Percentiles rank a stretch among this genome's conserved stretches.
Evolutionary conservation across 2,113 vertebrate genomes (phyloP).

Genomic region (Hydrolagus affinis): DNA sequence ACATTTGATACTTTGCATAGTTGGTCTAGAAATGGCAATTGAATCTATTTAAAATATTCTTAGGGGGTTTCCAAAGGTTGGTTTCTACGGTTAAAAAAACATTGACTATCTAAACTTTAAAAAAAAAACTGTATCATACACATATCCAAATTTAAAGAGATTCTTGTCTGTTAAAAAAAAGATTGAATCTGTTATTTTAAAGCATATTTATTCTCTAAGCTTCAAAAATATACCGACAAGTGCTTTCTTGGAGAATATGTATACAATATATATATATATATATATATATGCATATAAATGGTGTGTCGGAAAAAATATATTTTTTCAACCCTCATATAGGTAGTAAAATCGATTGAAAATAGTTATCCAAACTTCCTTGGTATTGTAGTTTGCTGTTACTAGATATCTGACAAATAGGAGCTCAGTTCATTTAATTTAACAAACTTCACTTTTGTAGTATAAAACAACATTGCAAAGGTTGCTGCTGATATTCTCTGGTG

Average conservation of each 20-base stretch:
- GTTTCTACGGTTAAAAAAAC: background rate
- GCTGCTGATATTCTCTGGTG: no score
- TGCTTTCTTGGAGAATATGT: background rate
- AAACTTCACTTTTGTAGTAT: background rate
- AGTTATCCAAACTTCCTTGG: background rate
- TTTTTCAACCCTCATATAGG: no score
- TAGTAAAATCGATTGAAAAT: background rate
- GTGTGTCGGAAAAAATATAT: background rate
- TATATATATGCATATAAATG: background rate
- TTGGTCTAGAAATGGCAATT: background rate
- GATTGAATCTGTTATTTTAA: background rate
- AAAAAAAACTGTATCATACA: background rate
- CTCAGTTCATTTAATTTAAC: background rate
- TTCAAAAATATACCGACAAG: background rate
- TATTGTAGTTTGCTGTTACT: background rate
- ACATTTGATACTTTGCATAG: no score
- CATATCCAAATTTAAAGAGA: background rate
- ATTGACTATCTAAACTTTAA: conserved; percentile 10
- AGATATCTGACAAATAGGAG: background rate
- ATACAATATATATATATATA: no score
- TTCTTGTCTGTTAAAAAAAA: background rate
- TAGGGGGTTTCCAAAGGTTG: conserved; percentile 25
- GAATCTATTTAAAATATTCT: conserved; percentile 19
- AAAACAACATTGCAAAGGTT: background rate
- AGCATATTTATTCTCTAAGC: background rate